Evolutionary conservation across 2,797 vertebrate species (phyloP).

Genomic region (Manis javanica): DNA sequence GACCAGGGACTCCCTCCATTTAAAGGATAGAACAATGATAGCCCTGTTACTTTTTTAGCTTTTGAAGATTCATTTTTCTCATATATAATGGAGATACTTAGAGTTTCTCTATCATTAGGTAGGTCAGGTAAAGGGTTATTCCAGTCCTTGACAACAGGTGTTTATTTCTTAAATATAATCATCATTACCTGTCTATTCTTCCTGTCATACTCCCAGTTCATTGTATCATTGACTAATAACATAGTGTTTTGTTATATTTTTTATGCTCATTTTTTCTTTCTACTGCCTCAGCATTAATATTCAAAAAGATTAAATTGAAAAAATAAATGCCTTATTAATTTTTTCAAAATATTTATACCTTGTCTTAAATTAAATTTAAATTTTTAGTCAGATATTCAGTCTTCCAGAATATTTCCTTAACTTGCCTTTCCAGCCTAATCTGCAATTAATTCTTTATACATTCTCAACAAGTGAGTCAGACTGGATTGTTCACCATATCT

Average conservation of each 20-base stretch:
- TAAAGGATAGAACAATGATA: neutral
- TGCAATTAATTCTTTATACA: fast-evolving
- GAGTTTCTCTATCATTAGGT: neutral
- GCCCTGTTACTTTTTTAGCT: neutral
- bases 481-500: neutral
- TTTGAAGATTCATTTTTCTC: neutral
- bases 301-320: neutral
- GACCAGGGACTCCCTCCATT: neutral
- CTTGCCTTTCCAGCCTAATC: neutral
- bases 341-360: neutral
- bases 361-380: neutral
- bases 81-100: neutral
- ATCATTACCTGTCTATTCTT: neutral
- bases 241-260: neutral
- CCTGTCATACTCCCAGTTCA: neutral
- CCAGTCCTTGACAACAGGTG: neutral
- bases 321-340: neutral
- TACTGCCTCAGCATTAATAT: neutral
- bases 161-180: neutral
- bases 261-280: neutral
- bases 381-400: neutral
- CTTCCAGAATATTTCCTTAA: neutral
- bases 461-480: neutral
- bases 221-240: neutral
- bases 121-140: neutral